Conservation (phyloP, 2,113 vertebrate species). For the Ictalurus furcatus region DNA sequence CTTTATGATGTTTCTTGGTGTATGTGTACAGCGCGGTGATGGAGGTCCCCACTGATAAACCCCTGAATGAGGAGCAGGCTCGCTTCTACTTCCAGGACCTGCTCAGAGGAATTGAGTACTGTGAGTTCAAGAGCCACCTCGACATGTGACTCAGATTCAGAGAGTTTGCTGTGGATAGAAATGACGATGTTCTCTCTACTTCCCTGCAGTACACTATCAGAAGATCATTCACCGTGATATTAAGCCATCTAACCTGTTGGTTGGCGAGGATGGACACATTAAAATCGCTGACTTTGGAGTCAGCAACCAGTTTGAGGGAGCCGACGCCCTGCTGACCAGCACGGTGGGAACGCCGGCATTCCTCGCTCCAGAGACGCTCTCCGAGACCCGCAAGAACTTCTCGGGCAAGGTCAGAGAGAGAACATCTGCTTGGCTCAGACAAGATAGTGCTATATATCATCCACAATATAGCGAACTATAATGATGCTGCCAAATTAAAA, state of each 20-base stretch:
- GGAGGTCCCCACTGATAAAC: slow-evolving; percentile 92
- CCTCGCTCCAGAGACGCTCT: slow-evolving; percentile 92
- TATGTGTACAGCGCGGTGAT: slow-evolving; percentile 84
- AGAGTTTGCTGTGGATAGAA: background rate
- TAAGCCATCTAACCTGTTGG: slow-evolving; percentile 95
- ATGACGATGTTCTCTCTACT: background rate
- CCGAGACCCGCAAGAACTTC: slow-evolving; percentile 94
- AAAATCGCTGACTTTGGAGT: slow-evolving; percentile 98
- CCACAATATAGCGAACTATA: background rate
- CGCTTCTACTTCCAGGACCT: slow-evolving; percentile 97
- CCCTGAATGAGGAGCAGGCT: slow-evolving; percentile 90
- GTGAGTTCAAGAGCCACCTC: slow-evolving; percentile 73
- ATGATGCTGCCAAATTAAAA: background rate
- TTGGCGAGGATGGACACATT: slow-evolving; percentile 91
- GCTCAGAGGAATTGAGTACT: slow-evolving; percentile 95
- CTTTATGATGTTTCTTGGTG: background rate
- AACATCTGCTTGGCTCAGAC: background rate
- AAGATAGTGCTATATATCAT: background rate
- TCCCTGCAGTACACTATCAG: slow-evolving; percentile 90
- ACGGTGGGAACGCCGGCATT: slow-evolving; percentile 96
- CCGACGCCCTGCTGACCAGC: slow-evolving; percentile 91
- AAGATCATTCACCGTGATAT: slow-evolving; percentile 97
- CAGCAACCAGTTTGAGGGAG: slow-evolving; percentile 95
- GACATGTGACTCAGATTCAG: background rate
- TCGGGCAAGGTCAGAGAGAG: slow-evolving; percentile 87